Conservation (phyloP, 2,113 vertebrate species). For the Chaetops frenatus region DNA sequence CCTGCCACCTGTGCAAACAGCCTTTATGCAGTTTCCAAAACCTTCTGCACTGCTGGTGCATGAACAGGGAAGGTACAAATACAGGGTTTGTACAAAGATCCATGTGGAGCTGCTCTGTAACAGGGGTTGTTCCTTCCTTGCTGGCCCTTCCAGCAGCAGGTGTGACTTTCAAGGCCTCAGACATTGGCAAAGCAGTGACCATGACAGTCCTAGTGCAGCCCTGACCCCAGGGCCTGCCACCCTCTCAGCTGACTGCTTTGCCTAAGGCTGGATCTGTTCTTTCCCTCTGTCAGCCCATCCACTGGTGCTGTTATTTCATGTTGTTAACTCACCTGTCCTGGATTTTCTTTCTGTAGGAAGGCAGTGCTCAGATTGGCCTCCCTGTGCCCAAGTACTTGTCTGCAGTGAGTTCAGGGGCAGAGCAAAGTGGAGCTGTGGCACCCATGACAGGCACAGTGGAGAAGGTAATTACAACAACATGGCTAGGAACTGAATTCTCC, state of each 20-base stretch:
- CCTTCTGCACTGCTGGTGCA: not conserved
- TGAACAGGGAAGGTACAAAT: not conserved
- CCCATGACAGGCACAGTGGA: slow-evolving; percentile 98
- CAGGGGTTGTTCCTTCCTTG: not conserved
- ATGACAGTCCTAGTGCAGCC: not conserved
- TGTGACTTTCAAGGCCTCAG: not conserved
- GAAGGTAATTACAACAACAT: slow-evolving; percentile 75
- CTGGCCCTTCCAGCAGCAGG: not conserved
- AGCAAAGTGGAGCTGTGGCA: slow-evolving; percentile 79
- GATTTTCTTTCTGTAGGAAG: slow-evolving; percentile 72
- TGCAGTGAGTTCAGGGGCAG: slow-evolving; percentile 67
- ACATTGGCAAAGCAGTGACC: not conserved
- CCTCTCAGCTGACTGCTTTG: not conserved
- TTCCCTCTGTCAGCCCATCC: not conserved
- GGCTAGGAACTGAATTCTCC: not conserved
- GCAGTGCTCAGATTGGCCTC: slow-evolving; percentile 76
- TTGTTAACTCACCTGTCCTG: not conserved
- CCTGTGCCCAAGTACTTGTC: slow-evolving; percentile 87
- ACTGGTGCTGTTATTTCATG: not conserved
- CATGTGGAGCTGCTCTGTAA: not conserved
- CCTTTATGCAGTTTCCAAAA: not conserved
- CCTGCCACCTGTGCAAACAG: not conserved
- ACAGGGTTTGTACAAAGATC: not conserved
- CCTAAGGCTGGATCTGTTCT: not conserved
- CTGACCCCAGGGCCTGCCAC: not conserved